Conservation (phyloP, 2,113 vertebrate genomes). For the Podarcis cretensis region DNA sequence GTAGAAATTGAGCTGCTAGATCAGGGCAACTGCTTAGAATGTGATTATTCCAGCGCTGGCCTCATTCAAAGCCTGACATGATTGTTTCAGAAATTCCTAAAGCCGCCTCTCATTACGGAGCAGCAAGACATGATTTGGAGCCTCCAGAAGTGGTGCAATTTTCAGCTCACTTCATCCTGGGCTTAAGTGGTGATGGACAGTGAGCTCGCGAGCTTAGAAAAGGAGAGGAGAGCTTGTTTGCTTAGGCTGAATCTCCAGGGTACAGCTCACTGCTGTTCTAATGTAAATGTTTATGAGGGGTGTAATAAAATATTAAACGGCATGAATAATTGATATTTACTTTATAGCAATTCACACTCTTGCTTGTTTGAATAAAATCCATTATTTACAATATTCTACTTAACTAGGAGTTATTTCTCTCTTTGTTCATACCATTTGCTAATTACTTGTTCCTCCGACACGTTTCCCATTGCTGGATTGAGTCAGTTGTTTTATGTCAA, state of each 20-base stretch:
- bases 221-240: slow-evolving; percentile 57
- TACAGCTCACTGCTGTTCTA: slow-evolving; percentile 62
- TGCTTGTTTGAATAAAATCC: slow-evolving; percentile 81
- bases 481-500: slow-evolving; percentile 62
- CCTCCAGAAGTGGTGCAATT: slow-evolving; percentile 1
- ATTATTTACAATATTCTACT: slow-evolving; percentile 80
- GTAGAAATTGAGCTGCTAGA: background rate
- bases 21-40: background rate
- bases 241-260: slow-evolving; percentile 66
- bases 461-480: slow-evolving; percentile 67
- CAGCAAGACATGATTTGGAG: slow-evolving; percentile 33
- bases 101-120: background rate
- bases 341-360: slow-evolving; percentile 75
- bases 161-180: slow-evolving; percentile 20
- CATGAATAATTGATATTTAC: slow-evolving; percentile 80
- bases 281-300: slow-evolving; percentile 77
- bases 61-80: slow-evolving; percentile 3
- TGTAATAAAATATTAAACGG: slow-evolving; percentile 80
- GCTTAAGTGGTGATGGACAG: slow-evolving; percentile 32
- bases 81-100: slow-evolving; percentile 23
- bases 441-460: slow-evolving; percentile 77
- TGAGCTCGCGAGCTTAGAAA: slow-evolving; percentile 34
- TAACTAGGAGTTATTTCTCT: slow-evolving; percentile 77
- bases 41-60: background rate
- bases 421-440: slow-evolving; percentile 74